phyloP scores from a whole-genome alignment of 2,797 vertebrate species.

The Parauchenoglanis punctatus region DNA sequence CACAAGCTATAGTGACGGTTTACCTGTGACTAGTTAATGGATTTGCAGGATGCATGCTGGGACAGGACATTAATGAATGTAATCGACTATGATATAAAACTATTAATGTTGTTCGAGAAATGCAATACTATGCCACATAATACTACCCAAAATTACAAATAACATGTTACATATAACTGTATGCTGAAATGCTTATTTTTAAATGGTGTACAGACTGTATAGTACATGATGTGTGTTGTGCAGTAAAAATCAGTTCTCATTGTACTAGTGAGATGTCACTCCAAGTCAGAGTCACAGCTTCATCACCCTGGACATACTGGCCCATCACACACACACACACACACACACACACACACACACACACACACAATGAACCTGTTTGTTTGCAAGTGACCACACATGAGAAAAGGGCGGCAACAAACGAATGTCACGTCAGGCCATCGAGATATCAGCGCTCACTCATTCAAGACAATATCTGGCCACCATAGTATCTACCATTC shows the following conservation, averaged over 20 bases:
- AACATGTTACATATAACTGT: not conserved
- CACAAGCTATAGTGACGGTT: not conserved
- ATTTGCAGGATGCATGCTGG: not conserved
- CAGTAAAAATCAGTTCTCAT: constrained; percentile 1
- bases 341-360: constrained; percentile 60
- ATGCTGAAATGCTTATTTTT: not conserved
- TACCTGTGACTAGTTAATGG: not conserved
- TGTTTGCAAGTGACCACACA: constrained; percentile 52
- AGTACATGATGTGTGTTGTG: not conserved
- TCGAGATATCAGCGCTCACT: not conserved
- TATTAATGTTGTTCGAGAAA: not conserved
- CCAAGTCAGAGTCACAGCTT: constrained; percentile 7
- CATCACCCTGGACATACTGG: constrained; percentile 51
- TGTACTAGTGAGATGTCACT: constrained; percentile 6
- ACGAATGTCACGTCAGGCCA: not conserved
- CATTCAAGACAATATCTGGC: not conserved
- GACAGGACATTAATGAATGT: not conserved
- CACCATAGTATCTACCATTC: not conserved
- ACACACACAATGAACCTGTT: constrained; percentile 72
- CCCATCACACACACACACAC: constrained; percentile 57
- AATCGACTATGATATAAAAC: not conserved
- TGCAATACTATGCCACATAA: not conserved
- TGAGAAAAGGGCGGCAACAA: constrained; percentile 18
- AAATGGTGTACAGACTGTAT: not conserved
- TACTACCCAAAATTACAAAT: not conserved